These are phyloP conservation scores for Oxytorus armatus DNA, from an alignment of 2,888 invertebrate species.

Conservation along the genomic window DNA sequence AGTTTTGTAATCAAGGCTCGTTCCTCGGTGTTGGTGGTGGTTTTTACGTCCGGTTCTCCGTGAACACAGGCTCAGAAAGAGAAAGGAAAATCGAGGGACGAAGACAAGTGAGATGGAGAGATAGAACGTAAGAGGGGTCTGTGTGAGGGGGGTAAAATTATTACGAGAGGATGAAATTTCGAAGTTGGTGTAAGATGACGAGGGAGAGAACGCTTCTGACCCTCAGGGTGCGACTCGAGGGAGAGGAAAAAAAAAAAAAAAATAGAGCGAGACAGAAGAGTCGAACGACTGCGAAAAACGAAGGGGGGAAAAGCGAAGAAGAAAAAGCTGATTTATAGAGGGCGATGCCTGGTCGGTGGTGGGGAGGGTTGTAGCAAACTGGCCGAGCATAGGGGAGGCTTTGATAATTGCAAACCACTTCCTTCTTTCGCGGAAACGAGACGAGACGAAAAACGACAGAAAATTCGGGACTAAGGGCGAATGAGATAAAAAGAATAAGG, in stretches of 20 bases:
- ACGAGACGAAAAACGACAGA: constrained; percentile 37
- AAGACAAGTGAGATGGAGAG: constrained; percentile 33
- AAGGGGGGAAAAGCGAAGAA: constrained; percentile 52
- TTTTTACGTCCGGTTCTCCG: constrained; percentile 24
- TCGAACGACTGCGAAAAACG: constrained; percentile 61
- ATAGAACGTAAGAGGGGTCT: constrained; percentile 12
- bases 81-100: constrained; percentile 39
- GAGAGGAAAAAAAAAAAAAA: constrained; percentile 67
- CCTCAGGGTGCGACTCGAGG: constrained; percentile 43
- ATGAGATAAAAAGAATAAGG: constrained; percentile 73
- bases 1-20: constrained; percentile 38
- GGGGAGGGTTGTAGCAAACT: constrained; percentile 48
- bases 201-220: constrained; percentile 66
- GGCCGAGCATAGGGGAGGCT: constrained; percentile 73
- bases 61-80: constrained; percentile 23
- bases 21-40: constrained; percentile 34
- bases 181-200: constrained; percentile 77
- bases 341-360: neutral
- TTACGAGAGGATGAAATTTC: constrained; percentile 83
- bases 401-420: constrained; percentile 84
- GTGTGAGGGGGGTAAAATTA: constrained; percentile 74
- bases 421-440: constrained; percentile 76
- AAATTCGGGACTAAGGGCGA: constrained; percentile 66
- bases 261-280: constrained; percentile 45
- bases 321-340: constrained; percentile 54